Evolutionary conservation across 2,113 vertebrate genomes (phyloP).

Genomic region (Solenodon paradoxus): DNA sequence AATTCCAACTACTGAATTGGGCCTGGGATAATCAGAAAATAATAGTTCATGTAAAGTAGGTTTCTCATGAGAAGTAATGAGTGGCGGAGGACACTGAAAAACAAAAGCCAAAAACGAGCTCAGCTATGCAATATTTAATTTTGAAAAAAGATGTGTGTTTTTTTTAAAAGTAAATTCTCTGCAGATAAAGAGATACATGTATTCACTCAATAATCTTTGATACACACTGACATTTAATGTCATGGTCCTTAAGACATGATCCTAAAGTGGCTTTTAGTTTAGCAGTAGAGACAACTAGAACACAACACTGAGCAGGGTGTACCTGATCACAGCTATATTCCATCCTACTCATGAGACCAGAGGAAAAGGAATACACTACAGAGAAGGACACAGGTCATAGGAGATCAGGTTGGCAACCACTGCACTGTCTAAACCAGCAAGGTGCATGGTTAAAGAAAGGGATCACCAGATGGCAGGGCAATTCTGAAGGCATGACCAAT

Average conservation of each 20-base stretch:
- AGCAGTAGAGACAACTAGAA: neutral
- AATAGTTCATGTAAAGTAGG: neutral
- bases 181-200: neutral
- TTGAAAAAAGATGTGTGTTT: neutral
- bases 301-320: neutral
- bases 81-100: too few relatives aligned
- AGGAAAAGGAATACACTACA: neutral
- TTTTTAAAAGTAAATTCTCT: neutral
- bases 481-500: neutral
- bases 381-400: neutral
- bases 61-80: neutral
- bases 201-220: neutral
- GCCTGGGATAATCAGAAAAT: neutral
- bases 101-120: too few relatives aligned
- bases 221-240: neutral
- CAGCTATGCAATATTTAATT: neutral
- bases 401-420: neutral
- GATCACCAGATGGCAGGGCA: constrained; percentile 18
- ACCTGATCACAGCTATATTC: neutral
- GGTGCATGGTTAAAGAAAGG: neutral
- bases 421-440: neutral
- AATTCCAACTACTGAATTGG: neutral
- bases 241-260: neutral
- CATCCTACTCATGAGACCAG: rapidly evolving
- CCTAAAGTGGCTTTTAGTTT: neutral